These are phyloP conservation scores for Callinectes sapidus DNA, from an alignment of 2,888 invertebrate genomes.

Conservation along the genomic window DNA sequence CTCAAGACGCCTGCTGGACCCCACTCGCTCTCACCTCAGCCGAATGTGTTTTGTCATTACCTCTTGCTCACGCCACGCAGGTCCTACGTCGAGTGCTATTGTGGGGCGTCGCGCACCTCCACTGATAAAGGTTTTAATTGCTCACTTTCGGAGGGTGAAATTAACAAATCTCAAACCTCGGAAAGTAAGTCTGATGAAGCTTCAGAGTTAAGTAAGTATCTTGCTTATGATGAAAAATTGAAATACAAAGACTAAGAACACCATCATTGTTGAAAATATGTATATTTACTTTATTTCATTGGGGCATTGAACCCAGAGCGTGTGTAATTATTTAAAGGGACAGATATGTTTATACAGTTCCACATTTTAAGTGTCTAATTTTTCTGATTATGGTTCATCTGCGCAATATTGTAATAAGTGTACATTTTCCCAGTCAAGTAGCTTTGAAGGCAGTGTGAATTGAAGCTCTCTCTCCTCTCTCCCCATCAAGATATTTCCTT, in stretches of 20 bases:
- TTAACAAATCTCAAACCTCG: conserved; percentile 33
- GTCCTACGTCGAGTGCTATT: conserved; percentile 44
- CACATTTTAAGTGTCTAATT: conserved; percentile 69
- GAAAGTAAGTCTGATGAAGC: conserved; percentile 41
- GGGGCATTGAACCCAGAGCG: conserved; percentile 50
- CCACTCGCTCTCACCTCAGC: conserved; percentile 37
- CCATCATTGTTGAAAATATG: conserved; percentile 62
- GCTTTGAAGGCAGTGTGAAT: conserved; percentile 63
- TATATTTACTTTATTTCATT: conserved; percentile 61
- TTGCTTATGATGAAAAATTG: conserved; percentile 35
- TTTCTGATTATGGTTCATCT: conserved; percentile 66
- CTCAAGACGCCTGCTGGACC: conserved; percentile 44
- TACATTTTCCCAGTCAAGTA: conserved; percentile 63
- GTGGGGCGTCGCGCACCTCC: conserved; percentile 43
- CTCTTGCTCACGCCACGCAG: conserved; percentile 45
- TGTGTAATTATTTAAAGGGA: conserved; percentile 66
- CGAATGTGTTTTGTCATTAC: conserved; percentile 42
- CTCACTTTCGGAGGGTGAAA: conserved; percentile 51
- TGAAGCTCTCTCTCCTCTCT: conserved; percentile 41
- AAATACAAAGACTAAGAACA: conserved; percentile 43
- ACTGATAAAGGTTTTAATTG: conserved; percentile 50
- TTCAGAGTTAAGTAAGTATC: conserved; percentile 53
- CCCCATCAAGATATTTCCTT: conserved; percentile 33
- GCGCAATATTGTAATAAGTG: conserved; percentile 69
- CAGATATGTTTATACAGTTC: conserved; percentile 68